Evolutionary conservation across 2,888 invertebrate species (phyloP).

Genomic region (Pseudanteris insignis): DNA sequence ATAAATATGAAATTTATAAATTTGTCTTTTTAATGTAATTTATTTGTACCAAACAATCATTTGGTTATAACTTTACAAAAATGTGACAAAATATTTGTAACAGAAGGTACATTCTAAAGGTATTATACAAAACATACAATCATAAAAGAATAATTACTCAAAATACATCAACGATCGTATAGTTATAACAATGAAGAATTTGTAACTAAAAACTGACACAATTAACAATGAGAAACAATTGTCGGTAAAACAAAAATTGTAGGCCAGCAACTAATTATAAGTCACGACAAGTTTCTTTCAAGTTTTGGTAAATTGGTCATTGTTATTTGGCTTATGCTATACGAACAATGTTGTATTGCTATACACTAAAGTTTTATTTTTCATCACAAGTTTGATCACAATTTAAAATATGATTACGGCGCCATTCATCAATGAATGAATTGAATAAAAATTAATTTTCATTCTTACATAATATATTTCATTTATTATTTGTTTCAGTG

Average conservation of each 20-base stretch:
- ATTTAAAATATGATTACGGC: not conserved
- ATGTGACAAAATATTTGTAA: slow-evolving; percentile 19
- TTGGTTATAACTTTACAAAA: slow-evolving; percentile 26
- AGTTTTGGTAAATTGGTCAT: slow-evolving; percentile 12
- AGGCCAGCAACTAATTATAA: slow-evolving; percentile 11
- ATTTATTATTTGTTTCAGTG: no score
- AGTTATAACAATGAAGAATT: slow-evolving; percentile 21
- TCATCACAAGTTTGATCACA: slow-evolving; percentile 18
- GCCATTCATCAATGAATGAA: no score
- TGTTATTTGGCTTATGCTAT: slow-evolving; percentile 1
- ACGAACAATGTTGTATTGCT: not conserved
- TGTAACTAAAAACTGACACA: slow-evolving; percentile 18
- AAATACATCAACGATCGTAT: slow-evolving; percentile 28
- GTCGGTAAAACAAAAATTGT: slow-evolving; percentile 8
- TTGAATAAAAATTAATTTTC: no score
- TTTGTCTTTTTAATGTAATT: slow-evolving; percentile 6
- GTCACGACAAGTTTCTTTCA: slow-evolving; percentile 16
- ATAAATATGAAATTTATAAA: no score
- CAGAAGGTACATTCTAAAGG: slow-evolving; percentile 23
- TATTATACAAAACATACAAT: slow-evolving; percentile 26
- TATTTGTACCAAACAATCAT: slow-evolving; percentile 21
- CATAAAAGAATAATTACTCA: slow-evolving; percentile 22
- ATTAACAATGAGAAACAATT: slow-evolving; percentile 21
- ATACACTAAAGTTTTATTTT: not conserved
- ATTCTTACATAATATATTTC: no score